Base-by-base conservation (phyloP, 2,113 vertebrate species). In the Propithecus coquereli region DNA sequence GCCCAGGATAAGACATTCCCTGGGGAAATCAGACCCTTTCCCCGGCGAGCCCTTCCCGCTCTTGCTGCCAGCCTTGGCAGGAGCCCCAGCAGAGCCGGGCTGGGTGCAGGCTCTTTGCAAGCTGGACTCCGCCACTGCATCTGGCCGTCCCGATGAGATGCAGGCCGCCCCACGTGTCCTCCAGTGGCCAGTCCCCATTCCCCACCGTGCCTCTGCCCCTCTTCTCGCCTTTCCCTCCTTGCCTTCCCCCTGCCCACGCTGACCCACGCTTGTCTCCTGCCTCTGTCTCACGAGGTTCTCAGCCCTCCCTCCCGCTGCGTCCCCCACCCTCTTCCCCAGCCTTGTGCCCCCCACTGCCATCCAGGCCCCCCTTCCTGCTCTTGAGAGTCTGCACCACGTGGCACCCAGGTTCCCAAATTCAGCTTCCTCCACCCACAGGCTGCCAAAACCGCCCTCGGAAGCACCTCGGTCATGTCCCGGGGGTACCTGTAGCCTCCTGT, bases 261-360 rank as follows among this genome's bases (percentile, higher is more conserved):
- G 25, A 8, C 23, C 32, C 22, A 20, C 0, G 5, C 59, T 65
- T 16, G n/a, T 66, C 40, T 25, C 37, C 63, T 34, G n/a, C 32
- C 71, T 11, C 37, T n/a, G 77, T 45, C 30, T 2, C 10, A 8
- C 0, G 1, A 7, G 66, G 59, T 30, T 61, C 40, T 30, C 25
- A 25, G 2, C 40, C n/a, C 2, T 7, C 1, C 17, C 14, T 37
- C 45, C 14, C 8, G 37, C 61, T 63, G 10, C 10, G 1, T 13
- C 61, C 27, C 20, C 4, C 54, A 57, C n/a, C 85, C 47, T 6
- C 16, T n/a, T 22, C 22, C 40, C 65, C 1, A 9, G 57, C n/a
- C 13, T 40, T 68, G 59, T 54, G 73, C 43, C 54, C 73, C 20
- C 30, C 18, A 22, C 22, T 6, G 59, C 63, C 37, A 22, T 61